These are phyloP conservation scores for Aethes cnicana DNA, from an alignment of 2,888 invertebrate genomes.

Conservation along the genomic window DNA sequence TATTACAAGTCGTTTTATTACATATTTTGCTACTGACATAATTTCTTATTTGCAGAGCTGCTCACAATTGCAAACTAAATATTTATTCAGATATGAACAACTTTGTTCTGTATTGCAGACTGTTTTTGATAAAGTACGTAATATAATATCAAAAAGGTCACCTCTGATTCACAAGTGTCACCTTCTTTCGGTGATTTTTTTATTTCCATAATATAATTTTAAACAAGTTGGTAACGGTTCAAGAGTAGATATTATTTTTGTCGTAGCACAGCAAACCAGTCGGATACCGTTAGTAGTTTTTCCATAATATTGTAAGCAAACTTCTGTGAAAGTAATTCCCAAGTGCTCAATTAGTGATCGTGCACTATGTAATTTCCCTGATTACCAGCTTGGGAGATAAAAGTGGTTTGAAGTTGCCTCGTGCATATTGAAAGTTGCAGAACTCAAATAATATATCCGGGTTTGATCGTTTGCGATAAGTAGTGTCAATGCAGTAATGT, in stretches of 20 bases:
- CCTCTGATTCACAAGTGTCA: background rate
- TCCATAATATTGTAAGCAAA: constrained; percentile 33
- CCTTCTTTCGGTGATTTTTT: no score
- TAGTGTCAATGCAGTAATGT: constrained; percentile 13
- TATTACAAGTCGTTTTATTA: no score
- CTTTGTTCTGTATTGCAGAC: constrained; percentile 7
- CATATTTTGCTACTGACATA: constrained; percentile 28
- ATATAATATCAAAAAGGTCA: constrained; percentile 14
- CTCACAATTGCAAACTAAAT: constrained; percentile 27
- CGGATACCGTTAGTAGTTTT: constrained; percentile 11
- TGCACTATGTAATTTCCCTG: constrained; percentile 59
- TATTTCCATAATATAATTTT: no score
- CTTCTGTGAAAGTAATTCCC: constrained; percentile 40
- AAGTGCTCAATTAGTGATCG: constrained; percentile 39
- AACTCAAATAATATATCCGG: constrained; percentile 41
- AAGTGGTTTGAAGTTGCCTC: constrained; percentile 42
- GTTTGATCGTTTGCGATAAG: constrained; percentile 14
- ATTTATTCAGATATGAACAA: constrained; percentile 15
- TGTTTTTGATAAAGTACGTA: background rate
- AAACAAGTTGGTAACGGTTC: no score
- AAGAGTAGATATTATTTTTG: no score
- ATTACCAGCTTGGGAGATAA: constrained; percentile 53
- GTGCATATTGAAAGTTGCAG: constrained; percentile 59
- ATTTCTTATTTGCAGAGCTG: constrained; percentile 28
- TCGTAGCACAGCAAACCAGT: no score